Conservation (phyloP, 1,140 invertebrate genomes). For the Dreissena rostriformis region DNA sequence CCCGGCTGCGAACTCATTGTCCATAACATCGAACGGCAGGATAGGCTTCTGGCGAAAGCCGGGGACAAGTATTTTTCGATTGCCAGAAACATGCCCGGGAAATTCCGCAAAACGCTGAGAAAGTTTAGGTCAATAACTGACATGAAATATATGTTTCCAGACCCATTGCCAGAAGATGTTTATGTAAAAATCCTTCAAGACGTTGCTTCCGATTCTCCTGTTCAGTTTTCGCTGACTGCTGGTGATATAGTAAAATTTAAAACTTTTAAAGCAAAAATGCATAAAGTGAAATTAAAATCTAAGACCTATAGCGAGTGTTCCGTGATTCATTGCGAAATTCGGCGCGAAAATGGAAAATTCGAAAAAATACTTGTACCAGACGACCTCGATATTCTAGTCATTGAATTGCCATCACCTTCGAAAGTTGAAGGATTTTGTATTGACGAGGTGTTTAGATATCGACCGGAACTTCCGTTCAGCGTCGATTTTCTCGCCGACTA, state of each 20-base stretch:
- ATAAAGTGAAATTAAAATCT: constrained; percentile 48
- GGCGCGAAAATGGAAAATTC: constrained; percentile 11
- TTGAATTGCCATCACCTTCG: constrained; percentile 34
- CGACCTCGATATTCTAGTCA: constrained; percentile 43
- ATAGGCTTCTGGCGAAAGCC: constrained; percentile 47
- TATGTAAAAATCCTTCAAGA: constrained; percentile 49
- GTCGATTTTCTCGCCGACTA: constrained; percentile 55
- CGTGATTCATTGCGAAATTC: constrained; percentile 42
- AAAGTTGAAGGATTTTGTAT: constrained; percentile 43
- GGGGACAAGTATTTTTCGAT: constrained; percentile 40
- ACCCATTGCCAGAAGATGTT: constrained; percentile 22
- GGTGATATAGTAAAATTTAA: constrained; percentile 53
- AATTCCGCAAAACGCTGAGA: constrained; percentile 39
- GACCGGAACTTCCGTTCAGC: constrained; percentile 32
- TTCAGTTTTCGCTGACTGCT: constrained; percentile 40
- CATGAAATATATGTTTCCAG: constrained; percentile 4
- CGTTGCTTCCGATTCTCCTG: constrained; percentile 48
- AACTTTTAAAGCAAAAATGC: constrained; percentile 38
- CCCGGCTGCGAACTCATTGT: constrained; percentile 36
- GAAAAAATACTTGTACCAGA: constrained; percentile 48
- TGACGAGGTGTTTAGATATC: constrained; percentile 43
- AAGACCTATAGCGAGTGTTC: constrained; percentile 32
- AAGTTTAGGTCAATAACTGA: constrained; percentile 31
- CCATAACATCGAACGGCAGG: constrained; percentile 45
- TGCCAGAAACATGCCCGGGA: constrained; percentile 21